Conservation (phyloP, 2,113 vertebrate genomes). For the Eudyptes chrysolophus region DNA sequence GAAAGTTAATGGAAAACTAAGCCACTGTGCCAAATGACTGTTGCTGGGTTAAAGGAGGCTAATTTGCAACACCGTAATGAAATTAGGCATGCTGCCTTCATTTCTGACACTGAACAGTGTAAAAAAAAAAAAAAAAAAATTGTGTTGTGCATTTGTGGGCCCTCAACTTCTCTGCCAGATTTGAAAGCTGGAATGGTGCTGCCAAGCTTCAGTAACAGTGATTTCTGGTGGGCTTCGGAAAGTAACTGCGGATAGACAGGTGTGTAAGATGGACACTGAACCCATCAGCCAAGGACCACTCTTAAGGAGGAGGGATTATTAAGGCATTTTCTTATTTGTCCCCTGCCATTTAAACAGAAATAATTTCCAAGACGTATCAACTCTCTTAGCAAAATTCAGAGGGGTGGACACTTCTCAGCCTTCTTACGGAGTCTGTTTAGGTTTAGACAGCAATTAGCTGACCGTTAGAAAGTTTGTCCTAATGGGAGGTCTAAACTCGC, state of each 20-base stretch:
- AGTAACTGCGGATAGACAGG: neutral
- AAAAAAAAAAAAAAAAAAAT: neutral
- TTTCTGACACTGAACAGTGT: conserved; percentile 1
- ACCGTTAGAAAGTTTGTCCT: neutral
- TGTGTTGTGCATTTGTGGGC: neutral
- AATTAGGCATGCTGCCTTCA: conserved; percentile 33
- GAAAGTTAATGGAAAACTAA: conserved; percentile 62
- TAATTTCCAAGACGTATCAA: neutral
- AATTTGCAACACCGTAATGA: conserved; percentile 44
- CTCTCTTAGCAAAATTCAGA: neutral
- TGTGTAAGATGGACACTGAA: neutral
- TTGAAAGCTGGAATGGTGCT: neutral
- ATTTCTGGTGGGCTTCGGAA: neutral
- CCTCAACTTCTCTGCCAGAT: neutral
- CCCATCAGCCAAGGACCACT: fast-evolving
- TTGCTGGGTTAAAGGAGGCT: conserved; percentile 64
- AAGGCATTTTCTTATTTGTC: neutral
- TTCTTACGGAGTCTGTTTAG: neutral
- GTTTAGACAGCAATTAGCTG: neutral
- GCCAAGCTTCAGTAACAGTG: neutral
- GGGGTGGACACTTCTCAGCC: neutral
- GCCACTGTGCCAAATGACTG: conserved; percentile 52
- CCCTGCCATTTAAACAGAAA: neutral
- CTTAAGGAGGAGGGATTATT: neutral
- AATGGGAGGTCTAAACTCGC: neutral